These are phyloP conservation scores for Peucedramus taeniatus DNA, from an alignment of 2,113 vertebrate genomes.

Conservation along the genomic window DNA sequence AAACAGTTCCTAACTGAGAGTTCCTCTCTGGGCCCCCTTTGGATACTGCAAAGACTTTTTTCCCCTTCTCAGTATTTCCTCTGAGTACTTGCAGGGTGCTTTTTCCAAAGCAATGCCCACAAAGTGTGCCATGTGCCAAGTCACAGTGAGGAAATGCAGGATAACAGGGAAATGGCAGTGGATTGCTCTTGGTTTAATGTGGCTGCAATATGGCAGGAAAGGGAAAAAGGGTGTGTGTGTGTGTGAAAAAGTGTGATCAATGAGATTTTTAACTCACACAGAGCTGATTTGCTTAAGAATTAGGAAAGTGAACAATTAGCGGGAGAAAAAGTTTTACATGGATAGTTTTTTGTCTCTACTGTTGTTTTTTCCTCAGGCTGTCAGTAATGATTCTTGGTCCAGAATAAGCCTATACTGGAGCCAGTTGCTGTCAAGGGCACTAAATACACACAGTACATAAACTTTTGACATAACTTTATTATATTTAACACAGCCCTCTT, in stretches of 20 bases:
- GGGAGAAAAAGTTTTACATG: background rate
- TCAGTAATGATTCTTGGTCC: background rate
- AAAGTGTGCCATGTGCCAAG: background rate
- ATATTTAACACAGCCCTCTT: background rate
- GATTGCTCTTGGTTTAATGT: background rate
- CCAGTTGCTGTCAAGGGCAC: background rate
- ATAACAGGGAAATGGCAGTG: background rate
- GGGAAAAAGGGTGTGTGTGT: background rate
- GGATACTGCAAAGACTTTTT: background rate
- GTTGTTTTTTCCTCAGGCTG: background rate
- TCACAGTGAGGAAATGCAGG: background rate
- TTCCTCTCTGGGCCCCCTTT: too few species aligned
- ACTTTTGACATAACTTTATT: background rate
- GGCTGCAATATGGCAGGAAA: background rate
- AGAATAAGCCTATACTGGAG: background rate
- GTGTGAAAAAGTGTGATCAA: background rate
- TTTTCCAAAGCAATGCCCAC: background rate
- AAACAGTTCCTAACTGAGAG: too few species aligned
- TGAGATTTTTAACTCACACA: background rate
- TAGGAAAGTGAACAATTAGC: background rate
- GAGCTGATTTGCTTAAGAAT: background rate
- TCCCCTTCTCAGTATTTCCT: fast-evolving
- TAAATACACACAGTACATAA: background rate
- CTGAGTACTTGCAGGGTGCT: background rate
- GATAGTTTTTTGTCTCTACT: background rate